Evolutionary conservation across 2,113 vertebrate genomes (phyloP), one percentile per base, ranked within the genome.

Genomic region (Ginglymostoma cirratum): DNA sequence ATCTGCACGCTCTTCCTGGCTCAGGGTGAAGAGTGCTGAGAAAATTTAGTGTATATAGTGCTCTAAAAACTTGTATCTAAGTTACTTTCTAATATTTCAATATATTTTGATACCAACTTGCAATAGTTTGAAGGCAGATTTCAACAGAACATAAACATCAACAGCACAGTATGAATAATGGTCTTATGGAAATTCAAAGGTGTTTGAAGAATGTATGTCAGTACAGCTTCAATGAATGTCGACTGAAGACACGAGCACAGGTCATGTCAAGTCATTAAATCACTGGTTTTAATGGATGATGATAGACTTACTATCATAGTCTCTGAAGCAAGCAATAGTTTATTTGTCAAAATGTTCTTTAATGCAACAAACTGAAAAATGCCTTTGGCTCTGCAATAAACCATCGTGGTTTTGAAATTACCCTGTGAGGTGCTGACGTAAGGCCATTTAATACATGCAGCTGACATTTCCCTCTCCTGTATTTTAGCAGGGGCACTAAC

Each of bases 81-180:
- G 66, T 67, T 94, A 42, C 65, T 97, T 97, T 97, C 96, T 97
- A 97, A 67, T 97, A 97, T 98, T 98, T 98, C 97, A 98, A 97
- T 98, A 97, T 98, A 98, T 98, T 98, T 98, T 96, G 97, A 38
- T 96, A 98, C 97, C 98, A 98, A 98, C 98, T 98, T 98, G 98
- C 98, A 97, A 98, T 98, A 96, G 98, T 98, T 98, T 98, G 96
- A 97, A 97, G 98, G 98, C 98, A 99, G 99, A 98, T 99, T 98
- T 98, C 98, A 98, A 97, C 96, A 96, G 98, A 99, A 98, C 98
- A 98, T 98, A 98, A 99, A 98, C 98, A 98, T n/a, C n/a, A n/a
- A n/a, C 97, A 97, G 97, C 96, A 97, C 98, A 98, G 98, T 98
- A 97, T 85, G 97, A 97, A 98, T 96, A 97, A 97, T 98, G 98